These are phyloP conservation scores for Pedetes capensis DNA, from an alignment of 2,113 vertebrate genomes.

Conservation along the genomic window DNA sequence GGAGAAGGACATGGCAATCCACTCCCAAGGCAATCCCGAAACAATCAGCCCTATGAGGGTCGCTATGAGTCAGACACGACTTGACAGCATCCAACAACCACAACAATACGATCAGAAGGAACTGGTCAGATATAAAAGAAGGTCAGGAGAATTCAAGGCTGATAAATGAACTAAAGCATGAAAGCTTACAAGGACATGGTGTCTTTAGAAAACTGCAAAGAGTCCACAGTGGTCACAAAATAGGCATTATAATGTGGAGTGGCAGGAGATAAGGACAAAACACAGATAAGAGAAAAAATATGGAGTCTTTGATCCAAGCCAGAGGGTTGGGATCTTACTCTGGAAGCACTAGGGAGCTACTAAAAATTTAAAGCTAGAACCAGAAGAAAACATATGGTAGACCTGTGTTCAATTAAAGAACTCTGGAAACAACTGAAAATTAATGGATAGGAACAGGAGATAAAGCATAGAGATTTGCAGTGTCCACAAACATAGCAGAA, in stretches of 20 bases:
- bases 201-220: not conserved
- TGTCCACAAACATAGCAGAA: not conserved
- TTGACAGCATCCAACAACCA: no score
- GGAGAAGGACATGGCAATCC: no score
- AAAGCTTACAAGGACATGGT: not conserved
- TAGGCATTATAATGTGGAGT: not conserved
- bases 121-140: not conserved
- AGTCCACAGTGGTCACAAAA: not conserved
- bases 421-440: not conserved
- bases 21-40: no score
- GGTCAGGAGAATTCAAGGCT: not conserved
- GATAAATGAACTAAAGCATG: not conserved
- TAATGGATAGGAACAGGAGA: not conserved
- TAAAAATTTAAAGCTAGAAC: not conserved
- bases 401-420: not conserved
- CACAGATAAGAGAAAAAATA: not conserved
- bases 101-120: not conserved
- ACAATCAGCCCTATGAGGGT: no score
- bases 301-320: not conserved
- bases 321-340: not conserved
- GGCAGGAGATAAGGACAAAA: constrained; percentile 18
- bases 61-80: no score
- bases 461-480: not conserved
- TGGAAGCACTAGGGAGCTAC: not conserved
- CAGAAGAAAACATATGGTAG: not conserved